Percentiles rank a stretch among this genome's conserved stretches.
Conservation (phyloP, 2,888 invertebrate species). For the Xestobium rufovillosum region DNA sequence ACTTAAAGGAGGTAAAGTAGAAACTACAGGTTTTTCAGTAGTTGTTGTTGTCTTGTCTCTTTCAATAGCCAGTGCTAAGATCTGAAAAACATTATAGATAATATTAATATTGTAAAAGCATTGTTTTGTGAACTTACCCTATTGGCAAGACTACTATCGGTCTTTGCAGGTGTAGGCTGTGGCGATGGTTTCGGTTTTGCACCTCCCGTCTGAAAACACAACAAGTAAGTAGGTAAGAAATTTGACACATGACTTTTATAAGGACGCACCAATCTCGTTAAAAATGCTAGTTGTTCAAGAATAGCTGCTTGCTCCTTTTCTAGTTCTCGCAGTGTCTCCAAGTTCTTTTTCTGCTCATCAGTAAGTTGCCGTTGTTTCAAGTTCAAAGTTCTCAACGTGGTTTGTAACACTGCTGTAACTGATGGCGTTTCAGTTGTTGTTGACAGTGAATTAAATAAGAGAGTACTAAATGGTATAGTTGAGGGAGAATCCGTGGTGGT, state of each 20-base stretch:
- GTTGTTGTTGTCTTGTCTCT: slow-evolving; percentile 28
- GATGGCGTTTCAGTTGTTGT: slow-evolving; percentile 12
- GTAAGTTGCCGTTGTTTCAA: slow-evolving; percentile 34
- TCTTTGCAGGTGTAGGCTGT: no score
- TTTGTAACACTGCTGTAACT: slow-evolving; percentile 30
- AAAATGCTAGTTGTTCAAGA: slow-evolving; percentile 39
- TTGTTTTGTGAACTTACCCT: background rate
- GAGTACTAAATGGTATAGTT: slow-evolving; percentile 4
- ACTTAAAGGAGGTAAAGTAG: slow-evolving; percentile 18
- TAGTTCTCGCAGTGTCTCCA: slow-evolving; percentile 36
- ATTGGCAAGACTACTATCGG: slow-evolving; percentile 3
- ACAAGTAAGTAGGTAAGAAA: no score
- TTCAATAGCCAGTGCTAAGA: slow-evolving; percentile 36
- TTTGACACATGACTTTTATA: background rate
- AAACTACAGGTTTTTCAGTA: no score
- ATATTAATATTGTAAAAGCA: slow-evolving; percentile 5
- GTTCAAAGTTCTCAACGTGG: slow-evolving; percentile 24
- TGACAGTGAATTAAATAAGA: slow-evolving; percentile 4
- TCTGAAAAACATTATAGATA: slow-evolving; percentile 27
- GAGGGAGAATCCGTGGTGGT: slow-evolving; percentile 4
- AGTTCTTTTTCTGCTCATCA: slow-evolving; percentile 37
- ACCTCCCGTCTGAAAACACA: no score
- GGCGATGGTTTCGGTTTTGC: no score
- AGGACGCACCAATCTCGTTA: slow-evolving; percentile 37
- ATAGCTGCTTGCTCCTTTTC: slow-evolving; percentile 40